Conservation (phyloP, 37 sponge, comb jelly and placozoan genomes). For the Hexactinellida sp. region DNA sequence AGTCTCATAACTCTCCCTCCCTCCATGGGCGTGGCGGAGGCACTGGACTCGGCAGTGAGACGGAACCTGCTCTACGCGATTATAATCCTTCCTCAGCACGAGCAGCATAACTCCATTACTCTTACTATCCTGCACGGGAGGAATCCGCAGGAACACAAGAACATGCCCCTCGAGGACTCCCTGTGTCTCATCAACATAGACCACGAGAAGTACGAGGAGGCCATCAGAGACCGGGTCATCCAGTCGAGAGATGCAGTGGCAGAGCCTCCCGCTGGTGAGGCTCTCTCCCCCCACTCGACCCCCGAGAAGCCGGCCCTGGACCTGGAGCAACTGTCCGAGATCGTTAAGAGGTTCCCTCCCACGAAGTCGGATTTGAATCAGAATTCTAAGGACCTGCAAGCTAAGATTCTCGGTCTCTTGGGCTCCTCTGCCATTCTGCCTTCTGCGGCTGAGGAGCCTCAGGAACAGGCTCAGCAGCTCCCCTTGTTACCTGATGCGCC, state of each 20-base stretch:
- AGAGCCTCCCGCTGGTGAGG: not conserved
- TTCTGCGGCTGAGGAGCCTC: not conserved
- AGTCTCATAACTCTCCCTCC: constrained; percentile 31
- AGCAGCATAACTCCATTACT: constrained; percentile 59
- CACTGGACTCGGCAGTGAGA: constrained; percentile 41
- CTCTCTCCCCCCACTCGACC: not conserved
- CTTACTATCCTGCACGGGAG: constrained; percentile 59
- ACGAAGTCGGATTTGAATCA: constrained; percentile 1
- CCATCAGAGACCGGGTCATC: constrained; percentile 25
- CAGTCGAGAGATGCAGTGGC: constrained; percentile 15
- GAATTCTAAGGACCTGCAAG: constrained; percentile 41
- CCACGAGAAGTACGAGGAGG: constrained; percentile 28
- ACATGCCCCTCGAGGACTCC: constrained; percentile 73
- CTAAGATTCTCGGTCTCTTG: constrained; percentile 61
- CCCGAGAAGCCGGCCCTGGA: not conserved
- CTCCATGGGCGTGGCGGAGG: constrained; percentile 43
- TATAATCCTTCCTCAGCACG: constrained; percentile 55
- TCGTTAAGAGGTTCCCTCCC: not conserved
- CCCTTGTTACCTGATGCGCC: not conserved
- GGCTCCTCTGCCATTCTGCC: constrained; percentile 69
- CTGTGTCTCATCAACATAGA: constrained; percentile 49
- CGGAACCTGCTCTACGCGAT: constrained; percentile 52
- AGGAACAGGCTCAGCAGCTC: not conserved
- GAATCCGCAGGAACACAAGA: constrained; percentile 78
- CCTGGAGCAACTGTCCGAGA: not conserved